phyloP scores from a whole-genome alignment of 2,113 vertebrate species.

The Microtus richardsoni region DNA sequence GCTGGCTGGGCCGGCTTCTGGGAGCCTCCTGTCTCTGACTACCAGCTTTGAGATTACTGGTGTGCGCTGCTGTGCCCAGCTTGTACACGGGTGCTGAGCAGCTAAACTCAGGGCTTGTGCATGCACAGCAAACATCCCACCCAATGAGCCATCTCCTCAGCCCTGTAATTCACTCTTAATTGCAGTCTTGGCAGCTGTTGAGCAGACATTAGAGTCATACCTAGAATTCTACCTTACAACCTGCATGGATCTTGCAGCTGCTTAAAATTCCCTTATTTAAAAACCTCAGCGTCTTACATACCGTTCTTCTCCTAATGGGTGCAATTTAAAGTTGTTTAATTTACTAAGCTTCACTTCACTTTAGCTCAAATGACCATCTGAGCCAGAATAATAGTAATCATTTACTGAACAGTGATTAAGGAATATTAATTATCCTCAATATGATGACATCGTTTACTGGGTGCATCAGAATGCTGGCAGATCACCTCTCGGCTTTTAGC shows the following conservation, averaged over 20 bases:
- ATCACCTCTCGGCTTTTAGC: no score
- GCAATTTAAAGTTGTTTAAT: neutral
- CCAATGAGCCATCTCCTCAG: no score
- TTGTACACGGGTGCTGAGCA: neutral
- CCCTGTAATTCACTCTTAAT: neutral
- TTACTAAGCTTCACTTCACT: conserved; percentile 36
- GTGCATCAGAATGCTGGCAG: neutral
- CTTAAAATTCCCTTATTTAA: neutral
- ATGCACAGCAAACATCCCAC: neutral
- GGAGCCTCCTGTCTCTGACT: neutral
- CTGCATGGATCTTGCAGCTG: neutral
- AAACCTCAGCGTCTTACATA: neutral
- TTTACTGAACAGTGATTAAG: neutral
- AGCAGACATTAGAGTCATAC: neutral
- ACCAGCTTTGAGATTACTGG: neutral
- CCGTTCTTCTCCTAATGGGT: neutral
- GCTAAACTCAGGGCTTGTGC: no score
- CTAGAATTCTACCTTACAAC: neutral
- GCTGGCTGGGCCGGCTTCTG: neutral
- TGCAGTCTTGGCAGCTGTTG: neutral
- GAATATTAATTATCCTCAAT: neutral
- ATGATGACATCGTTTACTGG: neutral
- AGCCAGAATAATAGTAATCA: neutral
- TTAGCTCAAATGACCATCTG: conserved; percentile 24
- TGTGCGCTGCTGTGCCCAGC: no score